Conservation (phyloP, 2,888 invertebrate genomes). For the Meloe dianella region DNA sequence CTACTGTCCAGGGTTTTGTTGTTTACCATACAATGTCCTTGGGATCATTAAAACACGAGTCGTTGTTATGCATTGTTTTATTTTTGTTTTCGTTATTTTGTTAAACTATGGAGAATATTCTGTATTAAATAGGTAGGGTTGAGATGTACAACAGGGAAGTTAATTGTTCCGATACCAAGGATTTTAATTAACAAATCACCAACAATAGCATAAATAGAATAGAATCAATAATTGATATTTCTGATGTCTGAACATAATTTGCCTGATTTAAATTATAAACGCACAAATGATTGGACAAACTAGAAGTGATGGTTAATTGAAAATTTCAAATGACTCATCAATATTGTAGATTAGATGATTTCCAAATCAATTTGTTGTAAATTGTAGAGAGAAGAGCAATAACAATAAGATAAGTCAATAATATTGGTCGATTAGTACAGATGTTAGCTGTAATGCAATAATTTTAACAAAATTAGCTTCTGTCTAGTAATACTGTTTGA, state of each 20-base stretch:
- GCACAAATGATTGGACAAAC: neutral
- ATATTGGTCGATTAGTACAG: neutral
- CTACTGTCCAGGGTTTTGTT: neutral
- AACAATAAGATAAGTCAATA: conserved; percentile 1
- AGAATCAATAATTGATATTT: neutral
- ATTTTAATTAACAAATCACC: neutral
- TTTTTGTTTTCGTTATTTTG: neutral
- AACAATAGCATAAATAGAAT: neutral
- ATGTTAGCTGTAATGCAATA: neutral
- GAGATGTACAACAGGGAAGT: neutral
- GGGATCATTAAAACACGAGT: neutral
- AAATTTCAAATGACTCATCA: conserved; percentile 35
- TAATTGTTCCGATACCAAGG: neutral
- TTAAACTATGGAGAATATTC: neutral
- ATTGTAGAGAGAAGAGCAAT: neutral
- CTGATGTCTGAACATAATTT: neutral
- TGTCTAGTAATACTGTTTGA: neutral
- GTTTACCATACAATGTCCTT: neutral
- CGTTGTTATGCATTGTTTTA: neutral
- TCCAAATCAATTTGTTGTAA: neutral
- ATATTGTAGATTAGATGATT: conserved; percentile 26
- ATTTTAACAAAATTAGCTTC: neutral
- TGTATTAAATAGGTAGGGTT: neutral
- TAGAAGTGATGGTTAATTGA: conserved; percentile 31
- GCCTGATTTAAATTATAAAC: neutral